Evolutionary conservation across 2,797 vertebrate genomes (phyloP), one percentile per base, ranked within the genome.

Genomic region (Sebastes steindachneri): DNA sequence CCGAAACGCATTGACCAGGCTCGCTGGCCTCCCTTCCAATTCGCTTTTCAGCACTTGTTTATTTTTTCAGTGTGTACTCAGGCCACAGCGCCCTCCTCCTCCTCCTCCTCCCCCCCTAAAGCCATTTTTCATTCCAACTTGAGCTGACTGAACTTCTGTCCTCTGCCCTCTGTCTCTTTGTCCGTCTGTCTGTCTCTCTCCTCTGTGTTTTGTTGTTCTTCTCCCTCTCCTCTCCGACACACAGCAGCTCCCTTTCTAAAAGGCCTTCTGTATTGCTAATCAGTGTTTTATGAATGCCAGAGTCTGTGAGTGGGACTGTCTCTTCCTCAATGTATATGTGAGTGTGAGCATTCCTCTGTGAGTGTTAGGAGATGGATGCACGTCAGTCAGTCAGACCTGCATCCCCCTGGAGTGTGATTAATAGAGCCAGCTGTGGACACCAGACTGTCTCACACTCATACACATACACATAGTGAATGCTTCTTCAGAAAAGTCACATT

Each of bases 331-430:
- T 74, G 35, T 67, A 59, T 53, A 73, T 73, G 51, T 57, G 73
- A 31, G 73, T 62, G 60, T 21, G 68, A 71, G 68, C 60, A 35
- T 83, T 77, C 62, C 73, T 84, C 29, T 72, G 68, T 19, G 35
- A 66, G 45, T 33, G 45, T 58, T 69, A 60, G 63, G 73, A 81
- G 82, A 86, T 83, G 84, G 80, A 86, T 83, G 82, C 7, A 75
- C 57, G 82, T 90, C 90, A 88, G 79, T 91, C 90, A 80, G 83
- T 84, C 85, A 85, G 86, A 84, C 80, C 82, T 68, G 85, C 83
- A 74, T 88, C 84, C 76, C 76, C 58, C 86, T 65, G 85, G 84
- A 84, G 91, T 87, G 92, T 94, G 91, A 93, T 91, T 94, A 91
- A 93, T 90, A 86, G 79, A 92, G 84, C 84, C 91, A 87, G 89